Conservation (phyloP, 2,113 vertebrate genomes). For the Centropristis striata region DNA sequence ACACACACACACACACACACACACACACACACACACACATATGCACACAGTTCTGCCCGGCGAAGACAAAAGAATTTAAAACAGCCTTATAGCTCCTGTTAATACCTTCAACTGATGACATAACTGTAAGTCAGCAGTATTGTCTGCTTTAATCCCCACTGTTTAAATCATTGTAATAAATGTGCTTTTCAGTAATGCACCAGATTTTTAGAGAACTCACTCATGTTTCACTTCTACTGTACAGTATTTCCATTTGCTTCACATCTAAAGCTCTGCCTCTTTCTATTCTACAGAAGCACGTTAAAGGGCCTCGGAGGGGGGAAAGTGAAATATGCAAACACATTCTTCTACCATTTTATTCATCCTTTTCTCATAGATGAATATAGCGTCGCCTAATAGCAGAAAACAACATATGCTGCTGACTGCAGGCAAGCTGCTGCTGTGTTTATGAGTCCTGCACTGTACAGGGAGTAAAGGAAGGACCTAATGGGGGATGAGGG, state of each 20-base stretch:
- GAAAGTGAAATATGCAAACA: constrained; percentile 43
- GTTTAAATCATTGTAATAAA: constrained; percentile 38
- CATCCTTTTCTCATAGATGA: constrained; percentile 31
- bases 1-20: constrained; percentile 24
- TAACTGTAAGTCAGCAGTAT: constrained; percentile 28
- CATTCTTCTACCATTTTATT: constrained; percentile 23
- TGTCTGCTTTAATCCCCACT: constrained; percentile 28
- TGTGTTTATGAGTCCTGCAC: constrained; percentile 37
- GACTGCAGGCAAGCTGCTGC: constrained; percentile 61
- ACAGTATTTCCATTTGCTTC: neutral
- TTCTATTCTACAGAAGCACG: constrained; percentile 7
- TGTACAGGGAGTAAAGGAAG: neutral
- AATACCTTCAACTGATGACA: constrained; percentile 17
- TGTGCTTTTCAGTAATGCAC: constrained; percentile 31
- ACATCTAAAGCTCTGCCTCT: constrained; percentile 3
- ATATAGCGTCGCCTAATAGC: constrained; percentile 20
- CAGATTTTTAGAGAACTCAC: neutral
- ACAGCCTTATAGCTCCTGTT: constrained; percentile 13
- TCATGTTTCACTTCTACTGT: neutral
- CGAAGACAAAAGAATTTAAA: constrained; percentile 18
- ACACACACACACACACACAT: constrained; percentile 24
- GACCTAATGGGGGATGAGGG: constrained; percentile 13
- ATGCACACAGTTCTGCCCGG: constrained; percentile 1
- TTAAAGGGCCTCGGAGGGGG: constrained; percentile 3
- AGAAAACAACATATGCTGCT: constrained; percentile 69